Conservation (phyloP, 1,140 invertebrate genomes). For the Oppia nitens region DNA sequence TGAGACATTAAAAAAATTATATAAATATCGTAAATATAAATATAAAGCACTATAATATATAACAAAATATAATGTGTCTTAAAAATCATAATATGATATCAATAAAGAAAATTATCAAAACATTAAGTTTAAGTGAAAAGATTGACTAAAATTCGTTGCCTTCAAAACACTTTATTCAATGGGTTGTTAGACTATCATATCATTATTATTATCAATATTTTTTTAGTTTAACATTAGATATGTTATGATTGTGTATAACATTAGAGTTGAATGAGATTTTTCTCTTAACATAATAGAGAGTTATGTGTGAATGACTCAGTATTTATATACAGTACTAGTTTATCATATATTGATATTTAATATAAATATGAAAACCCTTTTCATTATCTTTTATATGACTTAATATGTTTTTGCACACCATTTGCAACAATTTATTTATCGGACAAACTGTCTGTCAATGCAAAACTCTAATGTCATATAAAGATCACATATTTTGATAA, state of each 20-base stretch:
- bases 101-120: background rate
- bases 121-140: background rate
- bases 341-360: too few species aligned
- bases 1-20: too few species aligned
- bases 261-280: too few species aligned
- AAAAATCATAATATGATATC: too few species aligned
- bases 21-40: too few species aligned
- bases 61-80: background rate
- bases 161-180: too few species aligned
- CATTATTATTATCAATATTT: too few species aligned
- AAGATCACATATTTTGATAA: background rate
- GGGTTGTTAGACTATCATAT: too few species aligned
- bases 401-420: background rate
- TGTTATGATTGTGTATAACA: too few species aligned
- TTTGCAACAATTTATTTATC: background rate
- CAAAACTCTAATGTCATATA: background rate
- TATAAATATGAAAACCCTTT: background rate
- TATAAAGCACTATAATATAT: background rate
- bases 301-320: background rate
- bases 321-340: too few species aligned
- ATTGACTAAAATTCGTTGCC: background rate
- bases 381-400: background rate
- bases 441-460: background rate
- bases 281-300: too few species aligned
- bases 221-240: too few species aligned